Evolutionary conservation across 2,113 vertebrate species (phyloP), one percentile per base, ranked within the genome.

Genomic region (Zootoca vivipara): DNA sequence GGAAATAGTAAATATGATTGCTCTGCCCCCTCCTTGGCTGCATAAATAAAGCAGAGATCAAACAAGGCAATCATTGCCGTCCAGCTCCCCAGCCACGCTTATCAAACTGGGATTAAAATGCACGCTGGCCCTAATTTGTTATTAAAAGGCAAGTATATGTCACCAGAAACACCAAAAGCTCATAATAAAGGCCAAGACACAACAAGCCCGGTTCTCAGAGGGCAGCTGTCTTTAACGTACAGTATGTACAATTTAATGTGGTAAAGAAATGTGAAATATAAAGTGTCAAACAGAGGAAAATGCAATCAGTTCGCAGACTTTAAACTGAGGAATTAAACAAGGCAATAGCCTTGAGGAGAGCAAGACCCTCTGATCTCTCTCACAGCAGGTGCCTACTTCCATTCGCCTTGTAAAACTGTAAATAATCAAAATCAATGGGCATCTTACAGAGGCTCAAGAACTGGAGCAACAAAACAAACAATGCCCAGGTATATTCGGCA

Each of bases 391-490:
- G 89, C 93, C 46, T 95, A 94, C 92, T 93, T 95, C 74, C 70
- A 73, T 82, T 93, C 83, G 89, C 90, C 87, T 87, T 94, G 94
- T 95, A 94, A 95, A 94, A 94, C 85, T 88, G 93, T 95, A 95
- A 96, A 96, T 95, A 96, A 96, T 95, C 94, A 95, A 89, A 96
- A 96, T 95, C 95, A 94, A 94, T 95, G 94, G 93, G 93, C 92
- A 86, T 93, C 94, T 93, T 86, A 92, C 91, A 79, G 84, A 93
- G 46, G 86, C 85, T 86, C 91, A 92, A 92, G 90, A 94, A 91
- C 42, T 81, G 91, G 74, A 84, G 89, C 91, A 88, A 64, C 91
- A 95, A 95, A 90, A 67, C 75, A 40, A 90, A 92, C 73, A 94
- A 91, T 93, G 92, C 67, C 85, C 91, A 93, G 91, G 88, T 94